A percentile compares a stretch with the other conserved stretches of the same genome.
Conservation (phyloP, 2,113 vertebrate genomes). For the Onychorhynchus coronatus region DNA sequence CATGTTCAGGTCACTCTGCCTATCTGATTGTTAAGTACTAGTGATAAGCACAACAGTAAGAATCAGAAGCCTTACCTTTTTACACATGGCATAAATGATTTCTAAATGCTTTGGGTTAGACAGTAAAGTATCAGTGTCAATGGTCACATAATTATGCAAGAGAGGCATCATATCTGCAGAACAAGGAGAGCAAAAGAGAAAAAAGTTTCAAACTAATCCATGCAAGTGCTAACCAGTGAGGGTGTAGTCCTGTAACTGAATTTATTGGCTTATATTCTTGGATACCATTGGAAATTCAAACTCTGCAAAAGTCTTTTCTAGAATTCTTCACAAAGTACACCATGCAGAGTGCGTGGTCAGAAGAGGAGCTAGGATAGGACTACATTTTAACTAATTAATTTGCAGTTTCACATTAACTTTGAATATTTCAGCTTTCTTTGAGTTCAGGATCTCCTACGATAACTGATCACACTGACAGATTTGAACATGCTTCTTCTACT, state of each 20-base stretch:
- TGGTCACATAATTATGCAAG: conserved; percentile 96
- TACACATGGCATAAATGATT: conserved; percentile 96
- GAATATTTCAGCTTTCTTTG: background rate
- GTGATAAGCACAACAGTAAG: background rate
- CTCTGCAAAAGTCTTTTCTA: background rate
- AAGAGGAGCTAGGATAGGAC: background rate
- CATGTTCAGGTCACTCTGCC: background rate
- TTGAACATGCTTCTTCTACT: background rate
- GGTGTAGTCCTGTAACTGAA: background rate
- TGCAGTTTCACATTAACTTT: background rate
- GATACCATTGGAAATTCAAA: background rate
- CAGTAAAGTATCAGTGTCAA: conserved; percentile 91
- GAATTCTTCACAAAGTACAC: background rate
- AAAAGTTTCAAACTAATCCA: background rate
- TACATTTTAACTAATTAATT: background rate
- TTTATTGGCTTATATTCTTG: background rate
- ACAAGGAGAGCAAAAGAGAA: background rate
- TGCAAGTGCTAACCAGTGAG: background rate
- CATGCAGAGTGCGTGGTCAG: background rate
- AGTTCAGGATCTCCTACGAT: background rate
- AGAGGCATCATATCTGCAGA: conserved; percentile 98
- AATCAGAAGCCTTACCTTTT: conserved; percentile 83
- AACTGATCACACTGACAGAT: conserved; percentile 4
- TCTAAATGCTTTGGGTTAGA: conserved; percentile 93
- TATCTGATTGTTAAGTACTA: background rate